A percentile compares a stretch with the other conserved stretches of the same genome.
These are phyloP conservation scores for Euleptes europaea DNA, from an alignment of 2,113 vertebrate genomes.

Conservation along the genomic window DNA sequence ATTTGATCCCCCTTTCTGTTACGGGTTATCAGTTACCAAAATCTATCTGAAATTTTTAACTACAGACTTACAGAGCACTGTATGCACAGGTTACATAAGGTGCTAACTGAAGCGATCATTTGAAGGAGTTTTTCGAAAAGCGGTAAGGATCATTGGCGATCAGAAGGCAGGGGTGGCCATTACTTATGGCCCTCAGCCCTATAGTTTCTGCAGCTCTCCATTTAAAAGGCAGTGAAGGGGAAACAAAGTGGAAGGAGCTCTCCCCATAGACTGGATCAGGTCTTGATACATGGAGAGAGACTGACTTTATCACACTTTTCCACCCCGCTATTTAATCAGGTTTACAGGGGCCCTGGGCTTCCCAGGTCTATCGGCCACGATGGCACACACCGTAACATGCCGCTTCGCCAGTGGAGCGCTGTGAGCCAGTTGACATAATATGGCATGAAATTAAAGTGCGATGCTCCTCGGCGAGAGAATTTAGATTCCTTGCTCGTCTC, in stretches of 20 bases:
- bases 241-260: not conserved
- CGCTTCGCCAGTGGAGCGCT: conserved; percentile 43
- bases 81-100: too few relatives aligned
- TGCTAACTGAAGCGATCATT: too few relatives aligned
- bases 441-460: conserved; percentile 72
- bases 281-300: conserved; percentile 51
- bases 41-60: too few relatives aligned
- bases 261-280: conserved; percentile 31
- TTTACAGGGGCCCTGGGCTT: conserved; percentile 53
- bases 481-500: conserved; percentile 27
- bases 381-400: conserved; percentile 43
- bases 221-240: not conserved
- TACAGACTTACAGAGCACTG: too few relatives aligned
- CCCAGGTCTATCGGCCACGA: conserved; percentile 49
- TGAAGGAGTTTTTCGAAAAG: too few relatives aligned
- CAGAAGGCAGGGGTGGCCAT: not conserved
- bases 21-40: too few relatives aligned
- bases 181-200: not conserved
- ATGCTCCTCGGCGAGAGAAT: conserved; percentile 62
- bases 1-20: too few relatives aligned
- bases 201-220: not conserved
- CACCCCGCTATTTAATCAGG: conserved; percentile 62
- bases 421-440: conserved; percentile 67
- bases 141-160: not conserved
- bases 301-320: conserved; percentile 64